Evolutionary conservation across 2,113 vertebrate genomes (phyloP), one percentile per base, ranked within the genome.

Genomic region (Blennius ocellaris): DNA sequence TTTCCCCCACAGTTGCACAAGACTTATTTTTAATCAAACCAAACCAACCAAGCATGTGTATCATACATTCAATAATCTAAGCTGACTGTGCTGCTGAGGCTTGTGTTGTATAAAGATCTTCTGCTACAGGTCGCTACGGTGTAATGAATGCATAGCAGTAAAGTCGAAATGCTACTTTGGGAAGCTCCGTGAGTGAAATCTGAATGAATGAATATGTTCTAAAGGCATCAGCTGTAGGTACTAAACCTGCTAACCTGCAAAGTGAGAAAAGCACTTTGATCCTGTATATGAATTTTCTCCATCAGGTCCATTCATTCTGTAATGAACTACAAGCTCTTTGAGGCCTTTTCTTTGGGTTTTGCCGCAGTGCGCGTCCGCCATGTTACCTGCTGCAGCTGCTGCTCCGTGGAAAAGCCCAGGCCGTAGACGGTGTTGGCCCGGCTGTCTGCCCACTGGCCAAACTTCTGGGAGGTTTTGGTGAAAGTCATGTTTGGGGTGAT

Each of bases 401-500:
- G 96, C 85, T 99, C 97, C 0, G 97, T 96, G 45, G 95, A 94
- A 55, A 99, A 99, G 69, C 97, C 97, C 69, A 99, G 83, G 3
- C 97, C 97, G 0, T 98, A 99, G 0, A 99, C 97, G 0, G 97
- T 98, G 93, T 99, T 99, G 63, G 97, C 97, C 0, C 97, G 85
- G 81, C 97, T 98, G 93, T 99, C 97, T 0, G 97, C 97, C 97
- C 97, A 99, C 10, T 99, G 97, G 6, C 97, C 97, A 0, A 99
- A 99, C 64, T 99, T 99, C 92, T 99, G 97, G 0, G 97, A 99
- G 0, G 97, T 99, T 85, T 98, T 98, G 3, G 97, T 99, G 92
- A 99, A 99, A 69, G 95, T 98, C 97, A 99, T 99, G 92, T 98
- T 99, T 83, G 97, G 97, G 14, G 97, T 97, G 70, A 99, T 94